These are phyloP conservation scores for Parapsyche elsis DNA, from an alignment of 1,140 invertebrate species.

Conservation along the genomic window DNA sequence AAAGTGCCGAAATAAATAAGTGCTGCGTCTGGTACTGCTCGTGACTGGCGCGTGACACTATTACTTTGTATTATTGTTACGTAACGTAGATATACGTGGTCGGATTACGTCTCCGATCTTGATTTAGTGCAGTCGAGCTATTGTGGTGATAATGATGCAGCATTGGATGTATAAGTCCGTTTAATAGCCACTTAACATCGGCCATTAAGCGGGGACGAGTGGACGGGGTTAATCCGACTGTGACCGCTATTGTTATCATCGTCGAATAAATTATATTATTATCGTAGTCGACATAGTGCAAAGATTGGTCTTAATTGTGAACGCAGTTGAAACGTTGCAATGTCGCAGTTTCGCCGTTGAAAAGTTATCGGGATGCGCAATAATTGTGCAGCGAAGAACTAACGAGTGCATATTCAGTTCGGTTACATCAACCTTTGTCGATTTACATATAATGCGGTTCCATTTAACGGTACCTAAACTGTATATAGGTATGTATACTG, in stretches of 20 bases:
- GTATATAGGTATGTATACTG: too few relatives aligned
- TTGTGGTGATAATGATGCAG: conserved; percentile 17
- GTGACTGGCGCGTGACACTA: conserved; percentile 38
- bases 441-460: too few relatives aligned
- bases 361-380: too few relatives aligned
- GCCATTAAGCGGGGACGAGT: conserved; percentile 9
- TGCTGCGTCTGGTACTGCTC: background rate
- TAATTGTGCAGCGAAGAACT: too few relatives aligned
- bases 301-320: background rate
- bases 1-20: conserved; percentile 39
- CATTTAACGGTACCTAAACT: too few relatives aligned
- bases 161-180: conserved; percentile 26
- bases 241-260: background rate
- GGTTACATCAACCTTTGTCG: too few relatives aligned
- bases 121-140: background rate
- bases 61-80: conserved; percentile 19
- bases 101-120: background rate
- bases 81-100: background rate
- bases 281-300: too few relatives aligned
- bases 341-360: background rate
- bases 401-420: too few relatives aligned
- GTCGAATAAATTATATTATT: background rate
- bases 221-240: conserved; percentile 19
- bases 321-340: background rate
- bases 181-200: conserved; percentile 33